Evolutionary conservation across 2,797 vertebrate species (phyloP).

Genomic region (Esox lucius): DNA sequence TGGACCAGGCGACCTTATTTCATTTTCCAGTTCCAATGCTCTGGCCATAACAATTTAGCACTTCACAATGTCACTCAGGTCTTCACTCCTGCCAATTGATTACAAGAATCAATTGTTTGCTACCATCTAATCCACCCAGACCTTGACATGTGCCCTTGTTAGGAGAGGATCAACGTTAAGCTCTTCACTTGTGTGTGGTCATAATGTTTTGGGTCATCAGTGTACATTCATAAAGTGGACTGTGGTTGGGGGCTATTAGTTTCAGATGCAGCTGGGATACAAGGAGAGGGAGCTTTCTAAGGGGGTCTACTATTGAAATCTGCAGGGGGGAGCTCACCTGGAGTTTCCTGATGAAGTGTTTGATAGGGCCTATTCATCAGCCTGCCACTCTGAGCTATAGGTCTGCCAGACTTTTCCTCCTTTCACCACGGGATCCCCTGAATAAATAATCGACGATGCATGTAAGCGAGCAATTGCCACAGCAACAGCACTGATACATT

Average conservation of each 20-base stretch:
- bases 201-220: background rate
- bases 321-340: constrained; percentile 47
- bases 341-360: constrained; percentile 42
- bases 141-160: too few species aligned
- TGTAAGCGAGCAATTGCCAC: constrained; percentile 18
- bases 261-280: background rate
- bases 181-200: too few species aligned
- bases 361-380: constrained; percentile 56
- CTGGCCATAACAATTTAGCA: too few species aligned
- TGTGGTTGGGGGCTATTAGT: background rate
- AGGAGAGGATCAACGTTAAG: too few species aligned
- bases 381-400: constrained; percentile 45
- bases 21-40: too few species aligned
- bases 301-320: constrained; percentile 38
- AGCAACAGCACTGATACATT: constrained; percentile 31
- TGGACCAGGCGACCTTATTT: too few species aligned
- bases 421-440: constrained; percentile 45
- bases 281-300: constrained; percentile 29
- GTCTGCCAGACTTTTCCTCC: constrained; percentile 31
- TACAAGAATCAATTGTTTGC: too few species aligned
- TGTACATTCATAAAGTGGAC: background rate
- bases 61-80: too few species aligned
- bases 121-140: too few species aligned
- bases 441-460: constrained; percentile 55
- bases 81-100: too few species aligned